Base-by-base conservation (phyloP, 2,797 vertebrate genomes). In the Dicrostonyx torquatus region DNA sequence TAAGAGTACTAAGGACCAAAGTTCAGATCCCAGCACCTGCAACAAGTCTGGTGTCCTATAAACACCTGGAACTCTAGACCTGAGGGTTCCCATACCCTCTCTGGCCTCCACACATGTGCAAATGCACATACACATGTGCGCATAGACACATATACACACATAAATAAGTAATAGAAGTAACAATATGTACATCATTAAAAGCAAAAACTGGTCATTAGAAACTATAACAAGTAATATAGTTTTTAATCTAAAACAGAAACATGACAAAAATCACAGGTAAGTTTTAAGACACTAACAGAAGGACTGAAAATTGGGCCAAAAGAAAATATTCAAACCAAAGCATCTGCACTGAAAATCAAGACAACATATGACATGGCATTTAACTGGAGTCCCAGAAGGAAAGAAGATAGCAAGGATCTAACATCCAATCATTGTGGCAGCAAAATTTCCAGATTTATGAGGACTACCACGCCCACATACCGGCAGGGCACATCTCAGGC, bases 161-260 rank as follows among this genome's bases (percentile, higher is more conserved):
- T 64, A 83, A 43, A 13, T 22, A 83, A 83, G 37, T 17, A 62
- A 43, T 45, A 43, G 26, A 64, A 82, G 17, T 82, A 62, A n/a
- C 29, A 40, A 87, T 1, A 64, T 5, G 83, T 87, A 40, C 58
- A 66, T 48, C 29, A n/a, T 75, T 64, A 93, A 93, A 96, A 89
- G 84, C 26, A 89, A 43, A 95, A 95, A 68, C 5, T 62, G 82
- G n/a, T 89, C 37, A 83, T 89, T 79, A 84, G 50, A 79, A 95
- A 64, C 50, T 94, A 64, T 84, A 91, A 76, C 70, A 91, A 91
- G 43, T 53, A 91, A 86, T 9, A 92, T 12, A 31, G 53, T 53
- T 95, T 82, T 66, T 79, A 85, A 87, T 92, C 58, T 93, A 94
- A 72, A 96, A 92, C n/a, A 48, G 6, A 84, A 90, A 93, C 84